These are phyloP conservation scores for Pollachius pollachius DNA, from an alignment of 2,113 vertebrate genomes.

Conservation along the genomic window DNA sequence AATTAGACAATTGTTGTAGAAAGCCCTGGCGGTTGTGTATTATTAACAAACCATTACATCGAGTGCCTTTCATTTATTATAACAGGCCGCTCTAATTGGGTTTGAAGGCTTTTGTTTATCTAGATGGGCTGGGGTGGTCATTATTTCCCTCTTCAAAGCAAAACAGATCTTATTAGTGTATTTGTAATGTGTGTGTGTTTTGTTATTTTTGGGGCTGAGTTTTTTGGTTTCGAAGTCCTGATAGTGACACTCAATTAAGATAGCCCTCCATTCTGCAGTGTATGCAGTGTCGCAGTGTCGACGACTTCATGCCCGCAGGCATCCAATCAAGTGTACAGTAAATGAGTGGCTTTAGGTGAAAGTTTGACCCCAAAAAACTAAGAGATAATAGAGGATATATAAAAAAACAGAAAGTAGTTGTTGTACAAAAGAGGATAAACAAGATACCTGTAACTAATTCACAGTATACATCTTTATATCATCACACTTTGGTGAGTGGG, in stretches of 20 bases:
- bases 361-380: too few species aligned
- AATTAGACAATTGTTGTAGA: slow-evolving; percentile 62
- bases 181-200: slow-evolving; percentile 26
- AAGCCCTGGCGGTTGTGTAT: slow-evolving; percentile 37
- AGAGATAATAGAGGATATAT: too few species aligned
- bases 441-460: too few species aligned
- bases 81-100: slow-evolving; percentile 55
- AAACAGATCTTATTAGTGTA: slow-evolving; percentile 50
- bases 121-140: slow-evolving; percentile 39
- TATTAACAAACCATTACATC: slow-evolving; percentile 69
- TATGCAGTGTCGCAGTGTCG: too few species aligned
- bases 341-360: too few species aligned
- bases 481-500: too few species aligned
- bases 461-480: too few species aligned
- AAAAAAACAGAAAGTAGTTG: too few species aligned
- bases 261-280: slow-evolving; percentile 21
- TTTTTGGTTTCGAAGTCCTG: slow-evolving; percentile 3
- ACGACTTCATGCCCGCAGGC: too few species aligned
- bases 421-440: too few species aligned
- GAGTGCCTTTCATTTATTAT: slow-evolving; percentile 61
- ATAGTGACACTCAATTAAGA: slow-evolving; percentile 18
- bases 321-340: too few species aligned
- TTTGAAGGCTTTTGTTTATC: slow-evolving; percentile 45
- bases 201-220: slow-evolving; percentile 29
- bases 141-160: slow-evolving; percentile 51